Base-by-base conservation (phyloP, 2,888 invertebrate genomes). In the Deroplatys truncata region DNA sequence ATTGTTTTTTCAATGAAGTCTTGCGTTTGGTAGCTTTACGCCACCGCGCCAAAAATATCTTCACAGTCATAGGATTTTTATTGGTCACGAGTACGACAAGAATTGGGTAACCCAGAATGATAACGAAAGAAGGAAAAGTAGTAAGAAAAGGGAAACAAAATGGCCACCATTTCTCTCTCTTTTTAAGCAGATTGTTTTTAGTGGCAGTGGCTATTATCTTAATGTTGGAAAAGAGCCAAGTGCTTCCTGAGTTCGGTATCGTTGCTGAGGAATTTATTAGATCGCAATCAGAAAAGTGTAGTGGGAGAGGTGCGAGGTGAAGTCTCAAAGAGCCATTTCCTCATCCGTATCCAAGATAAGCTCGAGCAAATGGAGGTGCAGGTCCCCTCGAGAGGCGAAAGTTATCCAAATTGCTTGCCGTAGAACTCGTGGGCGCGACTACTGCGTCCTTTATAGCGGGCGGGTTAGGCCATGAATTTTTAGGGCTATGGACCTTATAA, bases 361-460 rank as follows among this genome's bases (percentile, higher is more conserved):
- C 87, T 83, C 28, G 31, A 83, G 35, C 31, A 87, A 87, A 86
- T 86, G 86, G 82, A 35, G 49, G 56, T 56, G 10, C 56, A 28
- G n/a, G 56, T 16, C 56, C 56, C 56, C 20, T 72, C 56, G 56
- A 72, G 20, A 72, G 56, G 56, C 56, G 83, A 83, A 87, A 87
- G 35, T 87, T 87, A 87, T 83, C 87, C 87, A 87, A 87, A 87
- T 87, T 87, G 87, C 87, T 87, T 83, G 83, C 35, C 35, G 43
- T 87, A 87, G 82, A 83, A 87, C 31, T 82, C 28, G 20, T 82
- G 87, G 87, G 35, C 15, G 83, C 87, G 29, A 25, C 82, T 13
- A 83, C 83, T 87, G 82, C 31, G 28, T 82, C 86, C n/a, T 87
- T 83, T 87, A 87, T 87, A 87, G 87, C 82, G 31, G 31, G 15